These are phyloP conservation scores for Platynereis dumerilii DNA, from an alignment of 2,888 invertebrate genomes.

Conservation along the genomic window DNA sequence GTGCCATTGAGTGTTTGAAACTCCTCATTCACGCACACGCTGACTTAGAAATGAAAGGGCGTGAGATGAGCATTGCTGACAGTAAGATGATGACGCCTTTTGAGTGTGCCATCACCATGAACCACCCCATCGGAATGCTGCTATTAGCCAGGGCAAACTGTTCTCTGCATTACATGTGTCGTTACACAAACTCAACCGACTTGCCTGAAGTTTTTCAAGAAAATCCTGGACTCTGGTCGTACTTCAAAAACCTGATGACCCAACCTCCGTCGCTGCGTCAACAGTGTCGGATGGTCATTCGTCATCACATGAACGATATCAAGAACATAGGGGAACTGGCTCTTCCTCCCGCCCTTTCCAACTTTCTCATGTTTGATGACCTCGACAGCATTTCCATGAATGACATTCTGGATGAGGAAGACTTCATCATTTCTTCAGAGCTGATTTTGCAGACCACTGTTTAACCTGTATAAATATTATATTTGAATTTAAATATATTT, in stretches of 20 bases:
- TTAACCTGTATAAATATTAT: no score
- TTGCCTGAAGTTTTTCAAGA: conserved; percentile 12
- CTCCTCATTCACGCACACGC: conserved; percentile 9
- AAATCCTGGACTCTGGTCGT: background rate
- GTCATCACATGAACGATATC: background rate
- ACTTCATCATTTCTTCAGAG: no score
- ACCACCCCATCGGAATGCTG: background rate
- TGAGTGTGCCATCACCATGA: conserved; percentile 7
- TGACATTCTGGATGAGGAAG: no score
- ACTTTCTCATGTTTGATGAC: background rate
- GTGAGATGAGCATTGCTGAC: background rate
- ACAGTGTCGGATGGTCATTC: conserved; percentile 10
- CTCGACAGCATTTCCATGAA: background rate
- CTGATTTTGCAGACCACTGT: no score
- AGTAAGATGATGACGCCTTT: conserved; percentile 2
- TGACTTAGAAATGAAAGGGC: conserved; percentile 16
- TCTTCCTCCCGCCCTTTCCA: background rate
- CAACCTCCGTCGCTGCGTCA: background rate
- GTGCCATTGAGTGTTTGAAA: conserved; percentile 9
- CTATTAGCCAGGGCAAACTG: conserved; percentile 9
- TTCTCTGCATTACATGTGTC: background rate
- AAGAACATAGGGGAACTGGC: background rate
- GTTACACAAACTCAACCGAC: background rate
- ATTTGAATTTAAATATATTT: no score
- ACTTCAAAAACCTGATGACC: background rate